Conservation (phyloP, 2,888 invertebrate species). For the Xestia c-nigrum region DNA sequence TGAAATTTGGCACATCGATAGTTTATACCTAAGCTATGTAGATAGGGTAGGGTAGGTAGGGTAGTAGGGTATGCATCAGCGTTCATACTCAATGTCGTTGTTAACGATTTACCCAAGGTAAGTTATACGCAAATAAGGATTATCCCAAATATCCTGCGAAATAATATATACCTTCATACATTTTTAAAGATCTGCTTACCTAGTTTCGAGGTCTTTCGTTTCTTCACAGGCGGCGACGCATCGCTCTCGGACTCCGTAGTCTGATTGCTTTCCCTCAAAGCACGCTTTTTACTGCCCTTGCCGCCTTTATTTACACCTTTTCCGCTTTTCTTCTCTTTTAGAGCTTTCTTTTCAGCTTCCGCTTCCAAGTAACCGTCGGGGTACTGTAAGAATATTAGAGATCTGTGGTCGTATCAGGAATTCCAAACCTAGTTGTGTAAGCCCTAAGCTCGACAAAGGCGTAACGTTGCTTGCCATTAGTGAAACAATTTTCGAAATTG, state of each 20-base stretch:
- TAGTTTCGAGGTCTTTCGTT: slow-evolving; percentile 63
- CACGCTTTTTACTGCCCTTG: slow-evolving; percentile 72
- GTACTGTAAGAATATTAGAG: slow-evolving; percentile 85
- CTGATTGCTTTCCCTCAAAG: slow-evolving; percentile 76
- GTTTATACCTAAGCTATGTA: no score
- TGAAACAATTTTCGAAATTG: no score
- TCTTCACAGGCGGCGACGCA: slow-evolving; percentile 73
- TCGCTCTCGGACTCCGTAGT: slow-evolving; percentile 73
- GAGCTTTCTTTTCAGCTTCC: slow-evolving; percentile 88
- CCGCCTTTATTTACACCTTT: slow-evolving; percentile 56
- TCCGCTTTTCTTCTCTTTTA: slow-evolving; percentile 74
- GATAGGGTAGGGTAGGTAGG: no score
- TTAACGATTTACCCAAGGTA: neutral
- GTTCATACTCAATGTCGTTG: no score
- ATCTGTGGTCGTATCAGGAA: neutral
- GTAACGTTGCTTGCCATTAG: neutral
- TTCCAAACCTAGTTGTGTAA: neutral
- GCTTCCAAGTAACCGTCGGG: slow-evolving; percentile 94
- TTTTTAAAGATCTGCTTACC: slow-evolving; percentile 34
- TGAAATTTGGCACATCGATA: no score
- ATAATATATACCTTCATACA: no score
- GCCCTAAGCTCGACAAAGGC: neutral
- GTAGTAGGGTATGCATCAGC: neutral
- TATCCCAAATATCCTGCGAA: neutral
- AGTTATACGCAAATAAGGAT: neutral